Conservation (phyloP, 1,140 invertebrate genomes). For the Magallana ariakensis region DNA sequence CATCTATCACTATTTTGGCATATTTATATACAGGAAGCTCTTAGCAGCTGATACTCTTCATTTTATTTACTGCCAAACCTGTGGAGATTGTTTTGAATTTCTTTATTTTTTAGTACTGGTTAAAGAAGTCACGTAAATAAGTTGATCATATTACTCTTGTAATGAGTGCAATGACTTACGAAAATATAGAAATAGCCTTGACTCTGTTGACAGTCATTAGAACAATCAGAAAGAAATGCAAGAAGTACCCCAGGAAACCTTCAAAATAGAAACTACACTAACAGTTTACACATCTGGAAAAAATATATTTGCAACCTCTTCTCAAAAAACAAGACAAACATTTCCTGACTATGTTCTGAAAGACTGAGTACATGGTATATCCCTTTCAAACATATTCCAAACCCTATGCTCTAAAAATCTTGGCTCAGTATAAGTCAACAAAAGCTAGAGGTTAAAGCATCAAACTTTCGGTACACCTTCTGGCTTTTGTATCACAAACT, state of each 20-base stretch:
- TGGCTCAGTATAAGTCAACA: conserved; percentile 18
- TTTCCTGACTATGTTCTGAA: neutral
- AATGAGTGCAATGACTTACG: neutral
- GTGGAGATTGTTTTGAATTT: neutral
- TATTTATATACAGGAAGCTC: conserved; percentile 32
- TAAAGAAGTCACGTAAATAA: neutral
- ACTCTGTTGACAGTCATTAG: conserved; percentile 10
- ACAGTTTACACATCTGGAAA: conserved; percentile 24
- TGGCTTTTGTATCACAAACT: neutral
- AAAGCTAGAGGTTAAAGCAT: conserved; percentile 4
- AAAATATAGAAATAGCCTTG: neutral
- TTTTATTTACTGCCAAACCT: conserved; percentile 22
- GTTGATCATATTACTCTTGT: neutral
- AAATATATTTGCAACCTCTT: neutral
- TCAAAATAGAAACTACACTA: conserved; percentile 19
- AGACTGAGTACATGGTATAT: neutral
- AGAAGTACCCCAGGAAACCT: neutral
- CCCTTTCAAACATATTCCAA: neutral
- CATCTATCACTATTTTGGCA: conserved; percentile 19
- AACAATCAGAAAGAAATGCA: neutral
- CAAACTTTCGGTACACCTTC: neutral
- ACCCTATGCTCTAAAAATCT: neutral
- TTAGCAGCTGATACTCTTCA: conserved; percentile 12
- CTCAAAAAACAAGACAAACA: neutral
- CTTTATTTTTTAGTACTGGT: neutral